Percentiles rank a stretch among this genome's conserved stretches.
phyloP scores from a whole-genome alignment of 1,140 invertebrate species.

The Zaprionus vittiger region DNA sequence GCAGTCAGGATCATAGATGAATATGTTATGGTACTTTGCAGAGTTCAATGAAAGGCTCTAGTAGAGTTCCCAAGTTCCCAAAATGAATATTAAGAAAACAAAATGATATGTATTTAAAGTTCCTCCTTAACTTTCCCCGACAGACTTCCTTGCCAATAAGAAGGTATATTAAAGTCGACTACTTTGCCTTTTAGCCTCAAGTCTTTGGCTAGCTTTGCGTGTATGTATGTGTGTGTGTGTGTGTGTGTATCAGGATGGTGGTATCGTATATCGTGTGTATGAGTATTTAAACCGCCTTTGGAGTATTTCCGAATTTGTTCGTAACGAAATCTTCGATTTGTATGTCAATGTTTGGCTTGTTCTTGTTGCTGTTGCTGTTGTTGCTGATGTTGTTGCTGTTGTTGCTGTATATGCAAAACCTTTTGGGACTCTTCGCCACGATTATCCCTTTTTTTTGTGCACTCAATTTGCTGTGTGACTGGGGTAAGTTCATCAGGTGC shows the following conservation, averaged over 20 bases:
- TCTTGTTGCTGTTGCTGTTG: not conserved
- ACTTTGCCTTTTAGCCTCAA: not conserved
- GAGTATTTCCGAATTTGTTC: constrained; percentile 35
- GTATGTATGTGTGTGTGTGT: constrained; percentile 1
- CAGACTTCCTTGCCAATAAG: not conserved
- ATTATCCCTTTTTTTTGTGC: constrained; percentile 74
- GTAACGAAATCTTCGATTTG: constrained; percentile 45
- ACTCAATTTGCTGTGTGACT: constrained; percentile 67
- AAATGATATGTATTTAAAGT: too few relatives aligned
- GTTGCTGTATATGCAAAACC: constrained; percentile 45
- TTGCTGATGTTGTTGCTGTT: constrained; percentile 1
- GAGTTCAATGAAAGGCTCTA: too few relatives aligned
- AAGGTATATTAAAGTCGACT: constrained; percentile 1
- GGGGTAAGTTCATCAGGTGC: constrained; percentile 60
- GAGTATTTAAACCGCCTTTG: constrained; percentile 42
- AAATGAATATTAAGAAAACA: too few relatives aligned
- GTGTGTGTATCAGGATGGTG: not conserved
- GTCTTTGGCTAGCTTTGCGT: not conserved
- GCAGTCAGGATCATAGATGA: too few relatives aligned
- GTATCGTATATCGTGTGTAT: constrained; percentile 3
- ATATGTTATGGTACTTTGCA: too few relatives aligned
- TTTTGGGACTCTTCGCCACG: constrained; percentile 66
- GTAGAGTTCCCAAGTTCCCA: too few relatives aligned
- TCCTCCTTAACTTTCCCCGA: too few relatives aligned
- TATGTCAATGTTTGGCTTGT: constrained; percentile 16